Evolutionary conservation across 2,113 vertebrate species (phyloP).

Genomic region (Aphyosemion australe): DNA sequence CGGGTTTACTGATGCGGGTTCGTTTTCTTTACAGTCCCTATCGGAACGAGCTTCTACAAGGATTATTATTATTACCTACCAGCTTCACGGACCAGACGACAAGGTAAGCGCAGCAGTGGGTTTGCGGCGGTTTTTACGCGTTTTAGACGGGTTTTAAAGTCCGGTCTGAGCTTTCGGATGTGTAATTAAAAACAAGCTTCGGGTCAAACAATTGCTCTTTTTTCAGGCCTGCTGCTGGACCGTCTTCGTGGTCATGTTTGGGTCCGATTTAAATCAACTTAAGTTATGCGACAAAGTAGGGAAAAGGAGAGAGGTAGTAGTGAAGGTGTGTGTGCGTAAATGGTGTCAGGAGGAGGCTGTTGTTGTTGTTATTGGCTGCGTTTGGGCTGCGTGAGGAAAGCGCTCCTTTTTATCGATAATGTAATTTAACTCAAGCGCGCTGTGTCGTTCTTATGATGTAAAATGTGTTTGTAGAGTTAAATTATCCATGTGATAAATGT

Average conservation of each 20-base stretch:
- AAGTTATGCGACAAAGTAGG: slow-evolving; percentile 6
- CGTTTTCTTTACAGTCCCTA: slow-evolving; percentile 54
- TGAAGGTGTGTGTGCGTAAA: background rate
- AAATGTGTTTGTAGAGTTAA: too few relatives aligned
- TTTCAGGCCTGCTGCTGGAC: slow-evolving; percentile 27
- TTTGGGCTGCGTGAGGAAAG: background rate
- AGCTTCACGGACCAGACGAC: slow-evolving; percentile 29
- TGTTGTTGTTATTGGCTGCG: slow-evolving; percentile 48
- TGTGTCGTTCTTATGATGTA: too few relatives aligned
- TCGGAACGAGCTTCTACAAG: slow-evolving; percentile 28
- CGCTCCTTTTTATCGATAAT: background rate
- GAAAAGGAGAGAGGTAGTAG: background rate
- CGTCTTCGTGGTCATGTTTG: slow-evolving; percentile 6
- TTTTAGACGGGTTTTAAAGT: slow-evolving; percentile 20
- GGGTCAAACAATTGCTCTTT: slow-evolving; percentile 59
- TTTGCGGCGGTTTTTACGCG: background rate
- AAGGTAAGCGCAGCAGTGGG: slow-evolving; percentile 50
- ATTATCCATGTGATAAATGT: too few relatives aligned
- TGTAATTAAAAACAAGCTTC: slow-evolving; percentile 57
- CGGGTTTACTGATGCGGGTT: slow-evolving; percentile 63
- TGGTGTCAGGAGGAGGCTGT: slow-evolving; percentile 22
- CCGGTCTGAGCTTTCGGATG: slow-evolving; percentile 5
- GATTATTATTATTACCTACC: slow-evolving; percentile 34
- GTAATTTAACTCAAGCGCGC: background rate
- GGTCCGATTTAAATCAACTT: background rate